phyloP scores from a whole-genome alignment of 2,888 invertebrate genomes.

The Phalera bucephala region DNA sequence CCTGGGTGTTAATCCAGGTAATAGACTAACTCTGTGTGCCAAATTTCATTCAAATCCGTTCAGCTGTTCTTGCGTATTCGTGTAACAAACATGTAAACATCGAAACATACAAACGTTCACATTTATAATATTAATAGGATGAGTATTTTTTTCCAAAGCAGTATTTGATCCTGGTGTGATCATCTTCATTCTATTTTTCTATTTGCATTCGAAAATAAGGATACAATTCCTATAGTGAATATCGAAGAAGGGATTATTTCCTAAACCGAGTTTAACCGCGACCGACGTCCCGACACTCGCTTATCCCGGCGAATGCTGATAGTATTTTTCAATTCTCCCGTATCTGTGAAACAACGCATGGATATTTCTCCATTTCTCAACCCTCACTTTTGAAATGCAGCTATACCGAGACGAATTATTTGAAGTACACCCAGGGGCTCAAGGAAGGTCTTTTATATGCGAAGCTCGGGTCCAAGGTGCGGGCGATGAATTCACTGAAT shows the following conservation, averaged over 20 bases:
- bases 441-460: conserved; percentile 76
- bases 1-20: too few species aligned
- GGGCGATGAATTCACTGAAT: conserved; percentile 80
- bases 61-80: too few species aligned
- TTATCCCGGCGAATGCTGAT: conserved; percentile 52
- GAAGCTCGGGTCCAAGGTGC: conserved; percentile 74
- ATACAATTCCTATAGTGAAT: conserved; percentile 22
- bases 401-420: conserved; percentile 74
- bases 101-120: too few species aligned
- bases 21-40: too few species aligned
- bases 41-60: too few species aligned
- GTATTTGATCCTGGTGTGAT: too few species aligned
- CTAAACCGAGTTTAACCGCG: conserved; percentile 45
- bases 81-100: too few species aligned
- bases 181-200: conserved; percentile 2
- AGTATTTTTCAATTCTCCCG: conserved; percentile 73
- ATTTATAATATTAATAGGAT: too few species aligned
- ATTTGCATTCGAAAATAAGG: conserved; percentile 18
- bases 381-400: conserved; percentile 66
- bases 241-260: conserved; percentile 39
- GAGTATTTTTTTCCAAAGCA: too few species aligned
- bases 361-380: conserved; percentile 58
- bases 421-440: conserved; percentile 72
- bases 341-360: conserved; percentile 61
- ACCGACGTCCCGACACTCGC: conserved; percentile 23